A percentile compares a stretch with the other conserved stretches of the same genome.
phyloP scores from a whole-genome alignment of 2,113 vertebrate genomes.

The Mellivora capensis region DNA sequence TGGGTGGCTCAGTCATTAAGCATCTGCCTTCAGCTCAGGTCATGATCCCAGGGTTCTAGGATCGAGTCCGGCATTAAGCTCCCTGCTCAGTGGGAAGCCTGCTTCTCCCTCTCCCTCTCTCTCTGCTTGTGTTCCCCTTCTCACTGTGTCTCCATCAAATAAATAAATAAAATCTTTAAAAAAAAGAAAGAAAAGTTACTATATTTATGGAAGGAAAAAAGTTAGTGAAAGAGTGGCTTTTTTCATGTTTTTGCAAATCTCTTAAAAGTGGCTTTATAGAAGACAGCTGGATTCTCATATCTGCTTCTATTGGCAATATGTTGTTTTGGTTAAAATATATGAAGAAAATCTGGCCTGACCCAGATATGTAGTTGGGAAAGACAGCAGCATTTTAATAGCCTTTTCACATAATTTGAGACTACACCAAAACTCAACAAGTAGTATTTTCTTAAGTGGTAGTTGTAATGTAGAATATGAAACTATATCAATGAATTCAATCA shows the following conservation, averaged over 20 bases:
- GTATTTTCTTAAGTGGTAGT: not conserved
- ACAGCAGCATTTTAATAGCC: conserved; percentile 22
- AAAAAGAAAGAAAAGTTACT: not conserved
- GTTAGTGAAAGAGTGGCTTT: not conserved
- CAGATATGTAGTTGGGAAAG: conserved; percentile 16
- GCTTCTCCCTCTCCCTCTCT: no score
- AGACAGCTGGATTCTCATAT: not conserved
- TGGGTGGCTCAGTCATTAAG: no score
- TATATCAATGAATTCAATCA: not conserved
- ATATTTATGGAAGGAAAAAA: not conserved
- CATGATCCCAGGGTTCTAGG: no score
- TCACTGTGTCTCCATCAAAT: no score
- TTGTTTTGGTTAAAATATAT: conserved; percentile 47
- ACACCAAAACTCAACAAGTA: conserved; percentile 7
- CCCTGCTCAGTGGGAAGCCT: no score
- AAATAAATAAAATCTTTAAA: no score
- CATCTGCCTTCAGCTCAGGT: no score
- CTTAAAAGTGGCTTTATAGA: not conserved
- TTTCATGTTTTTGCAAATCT: not conserved
- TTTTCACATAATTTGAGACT: conserved; percentile 18
- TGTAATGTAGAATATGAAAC: not conserved
- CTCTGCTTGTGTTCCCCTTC: no score
- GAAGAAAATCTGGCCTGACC: conserved; percentile 7
- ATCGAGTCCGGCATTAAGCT: no score
- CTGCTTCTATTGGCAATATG: not conserved